Conservation (phyloP, 2,888 invertebrate species). For the Thecocarcelia acutangulata region DNA sequence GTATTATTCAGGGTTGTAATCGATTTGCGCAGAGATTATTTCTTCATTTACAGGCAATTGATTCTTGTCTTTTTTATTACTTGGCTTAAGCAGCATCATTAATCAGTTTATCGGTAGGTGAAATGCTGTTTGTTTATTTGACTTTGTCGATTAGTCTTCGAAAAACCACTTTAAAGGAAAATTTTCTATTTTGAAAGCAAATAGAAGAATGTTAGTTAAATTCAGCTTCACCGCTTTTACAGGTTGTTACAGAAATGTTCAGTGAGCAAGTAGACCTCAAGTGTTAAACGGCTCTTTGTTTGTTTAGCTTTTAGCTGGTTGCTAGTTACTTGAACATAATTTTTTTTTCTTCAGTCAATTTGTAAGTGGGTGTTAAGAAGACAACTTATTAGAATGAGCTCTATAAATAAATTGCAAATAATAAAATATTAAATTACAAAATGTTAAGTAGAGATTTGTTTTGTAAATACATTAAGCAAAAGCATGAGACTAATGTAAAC, state of each 20-base stretch:
- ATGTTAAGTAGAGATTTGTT: neutral
- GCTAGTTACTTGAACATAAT: slow-evolving; percentile 15
- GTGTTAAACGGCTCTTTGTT: slow-evolving; percentile 50
- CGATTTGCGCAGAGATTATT: neutral
- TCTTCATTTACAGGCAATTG: neutral
- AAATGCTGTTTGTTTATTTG: slow-evolving; percentile 2
- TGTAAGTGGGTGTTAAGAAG: slow-evolving; percentile 31
- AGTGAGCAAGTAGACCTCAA: slow-evolving; percentile 17
- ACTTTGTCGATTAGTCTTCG: neutral
- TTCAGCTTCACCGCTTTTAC: neutral
- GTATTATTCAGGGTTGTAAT: neutral
- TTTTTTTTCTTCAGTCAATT: neutral
- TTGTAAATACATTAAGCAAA: neutral
- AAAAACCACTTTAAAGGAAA: neutral
- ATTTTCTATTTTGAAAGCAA: neutral
- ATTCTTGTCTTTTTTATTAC: slow-evolving; percentile 27
- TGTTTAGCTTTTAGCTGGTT: slow-evolving; percentile 8
- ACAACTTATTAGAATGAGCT: slow-evolving; percentile 34
- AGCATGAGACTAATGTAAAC: slow-evolving; percentile 37
- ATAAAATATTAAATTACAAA: slow-evolving; percentile 4
- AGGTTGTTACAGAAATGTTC: neutral
- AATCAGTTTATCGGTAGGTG: slow-evolving; percentile 34
- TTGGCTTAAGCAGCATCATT: slow-evolving; percentile 22
- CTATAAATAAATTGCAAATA: slow-evolving; percentile 26
- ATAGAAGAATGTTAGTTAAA: neutral